A percentile compares a stretch with the other conserved stretches of the same genome.
Evolutionary conservation across 2,888 invertebrate genomes (phyloP).

Genomic region (Tanypteryx hageni): DNA sequence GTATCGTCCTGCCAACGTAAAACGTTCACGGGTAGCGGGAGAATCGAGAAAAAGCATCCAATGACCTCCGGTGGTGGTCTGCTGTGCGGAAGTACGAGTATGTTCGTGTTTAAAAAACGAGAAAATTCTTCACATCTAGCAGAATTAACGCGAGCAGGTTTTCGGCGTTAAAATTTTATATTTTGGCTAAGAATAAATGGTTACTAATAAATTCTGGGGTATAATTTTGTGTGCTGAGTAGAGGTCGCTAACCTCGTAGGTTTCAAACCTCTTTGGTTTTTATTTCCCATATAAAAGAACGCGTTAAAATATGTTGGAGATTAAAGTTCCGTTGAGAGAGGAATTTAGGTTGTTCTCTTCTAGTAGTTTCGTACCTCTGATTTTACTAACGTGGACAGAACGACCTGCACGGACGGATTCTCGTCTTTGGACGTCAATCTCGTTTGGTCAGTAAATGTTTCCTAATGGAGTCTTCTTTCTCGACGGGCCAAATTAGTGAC

Average conservation of each 20-base stretch:
- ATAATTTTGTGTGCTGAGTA: too few relatives aligned
- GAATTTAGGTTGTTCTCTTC: neutral
- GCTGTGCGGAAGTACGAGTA: too few relatives aligned
- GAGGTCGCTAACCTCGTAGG: neutral
- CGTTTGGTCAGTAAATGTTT: neutral
- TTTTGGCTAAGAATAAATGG: too few relatives aligned
- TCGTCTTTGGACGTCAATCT: neutral
- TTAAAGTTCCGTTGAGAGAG: constrained; percentile 8
- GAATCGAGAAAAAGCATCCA: too few relatives aligned
- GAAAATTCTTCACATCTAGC: too few relatives aligned
- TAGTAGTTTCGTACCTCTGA: neutral
- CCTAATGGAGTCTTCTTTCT: neutral
- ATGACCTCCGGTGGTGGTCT: too few relatives aligned
- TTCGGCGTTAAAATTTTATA: too few relatives aligned
- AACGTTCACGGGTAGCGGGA: too few relatives aligned
- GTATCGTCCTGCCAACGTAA: too few relatives aligned
- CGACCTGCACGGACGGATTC: neutral
- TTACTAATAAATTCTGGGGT: too few relatives aligned
- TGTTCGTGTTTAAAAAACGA: too few relatives aligned
- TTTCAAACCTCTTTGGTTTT: neutral
- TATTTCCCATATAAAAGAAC: neutral
- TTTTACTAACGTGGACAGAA: neutral
- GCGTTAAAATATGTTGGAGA: neutral
- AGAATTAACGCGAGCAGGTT: too few relatives aligned
- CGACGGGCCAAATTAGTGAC: neutral